Base-by-base conservation (phyloP, 2,888 invertebrate species). In the Tinea semifulvella region DNA sequence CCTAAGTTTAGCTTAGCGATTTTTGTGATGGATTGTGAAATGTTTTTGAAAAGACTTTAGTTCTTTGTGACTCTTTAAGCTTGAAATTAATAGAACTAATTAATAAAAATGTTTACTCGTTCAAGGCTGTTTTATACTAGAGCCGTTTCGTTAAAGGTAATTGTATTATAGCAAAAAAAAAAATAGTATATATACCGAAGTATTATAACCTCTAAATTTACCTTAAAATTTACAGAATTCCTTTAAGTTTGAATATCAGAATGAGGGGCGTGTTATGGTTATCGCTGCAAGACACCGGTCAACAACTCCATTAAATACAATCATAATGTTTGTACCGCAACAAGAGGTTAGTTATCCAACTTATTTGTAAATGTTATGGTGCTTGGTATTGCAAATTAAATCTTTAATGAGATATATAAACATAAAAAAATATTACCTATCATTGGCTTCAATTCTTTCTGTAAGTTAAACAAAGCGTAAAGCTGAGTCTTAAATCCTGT, bases 271-370 rank as follows among this genome's bases (percentile, higher is more conserved):
- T 39, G 55, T 72, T 49, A 47, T 77, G 26, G 75, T 69, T 48
- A 65, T 79, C 46, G 59, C 68, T 22, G 56, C 65, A 22, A 65
- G 82, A 57, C 55, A 61, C 56, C 70, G 81, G 22, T 84, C 86
- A 6, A 84, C 85, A 13, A 91, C 91, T 6, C 96, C 96, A 0
- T 71, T 95, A 36, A 99, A 99, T 76, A 97, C 97, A 5, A 80
- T 94, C 49, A 79, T 99, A 46, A 90, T 98, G 88, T 99, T 99
- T 83, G 99, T 99, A 16, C 99, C 99, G 2, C 98, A 99, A 70
- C 99, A 99, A 84, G 98, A 99, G 87, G 96, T 92, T 73, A 58
- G 60, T 45, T 43, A n/a, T n/a, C n/a, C n/a, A n/a, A n/a, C n/a
- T n/a, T n/a, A n/a, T n/a, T n/a, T n/a, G n/a, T n/a, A n/a, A n/a